These are phyloP conservation scores for Parascotia fuliginaria DNA, from an alignment of 2,888 invertebrate genomes.

Conservation along the genomic window DNA sequence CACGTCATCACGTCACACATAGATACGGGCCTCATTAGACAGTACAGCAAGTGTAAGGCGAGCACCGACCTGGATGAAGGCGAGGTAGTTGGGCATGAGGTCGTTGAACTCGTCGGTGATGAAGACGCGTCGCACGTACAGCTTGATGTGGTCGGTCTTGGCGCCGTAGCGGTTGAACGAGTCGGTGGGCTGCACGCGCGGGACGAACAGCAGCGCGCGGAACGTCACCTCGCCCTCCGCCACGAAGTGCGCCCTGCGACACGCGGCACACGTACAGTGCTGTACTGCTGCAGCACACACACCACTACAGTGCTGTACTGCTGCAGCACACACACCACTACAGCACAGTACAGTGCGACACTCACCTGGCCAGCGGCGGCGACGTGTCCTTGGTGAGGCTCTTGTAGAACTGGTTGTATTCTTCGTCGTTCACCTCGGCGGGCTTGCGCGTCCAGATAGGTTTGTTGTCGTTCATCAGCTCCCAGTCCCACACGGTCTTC, in stretches of 20 bases:
- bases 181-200: constrained; percentile 95
- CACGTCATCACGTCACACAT: constrained; percentile 41
- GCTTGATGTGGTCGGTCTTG: constrained; percentile 96
- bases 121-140: constrained; percentile 99
- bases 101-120: constrained; percentile 99
- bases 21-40: background rate
- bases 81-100: constrained; percentile 99
- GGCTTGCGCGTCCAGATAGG: constrained; percentile 99
- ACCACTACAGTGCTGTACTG: background rate
- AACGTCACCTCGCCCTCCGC: constrained; percentile 99
- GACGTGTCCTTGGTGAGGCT: constrained; percentile 95
- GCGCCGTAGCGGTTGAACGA: constrained; percentile 98
- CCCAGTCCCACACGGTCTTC: constrained; percentile 99
- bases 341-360: too few species aligned
- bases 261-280: too few species aligned
- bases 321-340: too few species aligned
- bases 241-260: constrained; percentile 92
- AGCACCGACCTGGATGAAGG: constrained; percentile 95
- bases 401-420: constrained; percentile 98
- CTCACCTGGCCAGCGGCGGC: constrained; percentile 90
- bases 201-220: constrained; percentile 97
- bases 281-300: constrained; percentile 36
- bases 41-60: too few species aligned
- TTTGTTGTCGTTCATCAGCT: constrained; percentile 97
- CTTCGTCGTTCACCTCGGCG: constrained; percentile 92